Evolutionary conservation across 2,888 invertebrate species (phyloP).

Genomic region (Dryadula phaetusa): DNA sequence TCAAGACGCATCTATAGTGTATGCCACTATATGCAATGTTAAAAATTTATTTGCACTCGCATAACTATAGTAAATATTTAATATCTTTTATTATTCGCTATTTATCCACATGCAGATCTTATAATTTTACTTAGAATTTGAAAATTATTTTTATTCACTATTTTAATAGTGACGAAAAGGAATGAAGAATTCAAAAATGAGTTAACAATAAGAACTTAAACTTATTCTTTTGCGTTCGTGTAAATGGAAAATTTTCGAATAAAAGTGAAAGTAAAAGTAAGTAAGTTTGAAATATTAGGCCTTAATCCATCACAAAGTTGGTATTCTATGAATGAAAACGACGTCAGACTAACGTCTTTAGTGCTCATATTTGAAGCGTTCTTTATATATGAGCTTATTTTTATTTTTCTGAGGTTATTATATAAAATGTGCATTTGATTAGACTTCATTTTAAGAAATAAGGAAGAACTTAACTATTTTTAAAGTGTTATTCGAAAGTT

Average conservation of each 20-base stretch:
- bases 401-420: neutral
- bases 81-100: too few species aligned
- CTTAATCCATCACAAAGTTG: slow-evolving; percentile 27
- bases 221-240: neutral
- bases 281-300: slow-evolving; percentile 19
- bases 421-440: neutral
- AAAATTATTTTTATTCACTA: neutral
- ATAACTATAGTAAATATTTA: too few species aligned
- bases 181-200: neutral
- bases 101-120: too few species aligned
- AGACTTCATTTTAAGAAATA: too few species aligned
- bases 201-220: neutral
- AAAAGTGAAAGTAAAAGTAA: slow-evolving; percentile 1
- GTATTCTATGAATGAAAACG: slow-evolving; percentile 7
- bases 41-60: neutral
- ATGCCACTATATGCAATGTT: too few species aligned
- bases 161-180: neutral
- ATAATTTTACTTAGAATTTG: neutral
- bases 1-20: too few species aligned
- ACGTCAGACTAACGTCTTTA: neutral
- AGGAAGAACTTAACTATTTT: too few species aligned
- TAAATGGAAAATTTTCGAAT: neutral
- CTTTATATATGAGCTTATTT: neutral
- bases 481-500: too few species aligned
- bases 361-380: neutral